Evolutionary conservation across 2,797 vertebrate species (phyloP), one percentile per base, ranked within the genome.

Genomic region (Paguma larvata): DNA sequence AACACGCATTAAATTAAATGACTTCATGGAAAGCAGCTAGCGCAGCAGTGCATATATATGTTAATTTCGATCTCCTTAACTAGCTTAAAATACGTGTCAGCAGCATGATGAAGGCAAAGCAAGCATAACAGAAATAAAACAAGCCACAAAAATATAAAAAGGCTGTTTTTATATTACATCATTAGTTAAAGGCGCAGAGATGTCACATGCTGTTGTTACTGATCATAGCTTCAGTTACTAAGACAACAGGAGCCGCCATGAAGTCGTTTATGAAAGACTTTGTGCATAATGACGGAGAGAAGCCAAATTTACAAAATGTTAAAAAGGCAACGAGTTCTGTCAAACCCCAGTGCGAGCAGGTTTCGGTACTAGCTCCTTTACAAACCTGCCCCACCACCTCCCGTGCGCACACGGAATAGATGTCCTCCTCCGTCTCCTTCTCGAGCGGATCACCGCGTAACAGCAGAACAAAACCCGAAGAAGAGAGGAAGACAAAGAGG

Each of bases 91-190:
- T 96, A 38, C 15, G 51, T 62, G 19, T 78, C 25, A 72, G 34
- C 18, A 95, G 18, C n/a, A 78, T 85, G 41, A 85, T n/a, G 27
- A 94, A 95, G 30, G 46, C 34, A 94, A 95, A 95, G 62, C 25
- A 91, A 90, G 89, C 7, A 30, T 68, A 77, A 90, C 7, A 93
- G 5, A 96, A 95, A 88, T 72, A 97, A 96, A 93, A 82, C n/a
- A 93, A 91, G 75, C 15, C 67, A 87, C 13, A 63, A 78, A 68
- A 94, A 44, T 75, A 91, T 56, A 53, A 95, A 88, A 97, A 94
- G 16, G 14, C 32, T 80, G 41, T 63, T 48, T 83, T 68, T 90
- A 90, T 6, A 59, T 80, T 80, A 75, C 7, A 78, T 32, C 78
- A 90, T 70, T 88, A 73, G 30, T 82, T 97, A 92, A 78, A 96